These are phyloP conservation scores for Procavia capensis DNA, from an alignment of 2,113 vertebrate species.

Conservation along the genomic window DNA sequence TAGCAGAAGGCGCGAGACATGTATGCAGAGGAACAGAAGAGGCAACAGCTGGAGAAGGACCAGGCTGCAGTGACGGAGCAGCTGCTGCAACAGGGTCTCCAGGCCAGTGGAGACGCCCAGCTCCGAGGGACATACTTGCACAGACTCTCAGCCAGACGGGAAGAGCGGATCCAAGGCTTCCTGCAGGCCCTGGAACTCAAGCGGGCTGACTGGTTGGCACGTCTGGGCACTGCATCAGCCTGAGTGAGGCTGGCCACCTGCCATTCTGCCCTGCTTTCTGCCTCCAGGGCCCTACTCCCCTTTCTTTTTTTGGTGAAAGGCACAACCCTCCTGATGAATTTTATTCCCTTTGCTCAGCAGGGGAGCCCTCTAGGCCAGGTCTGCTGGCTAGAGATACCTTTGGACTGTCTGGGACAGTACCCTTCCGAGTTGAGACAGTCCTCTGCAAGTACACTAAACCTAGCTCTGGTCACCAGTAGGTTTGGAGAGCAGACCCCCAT, in stretches of 20 bases:
- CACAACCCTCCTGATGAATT: constrained; percentile 72
- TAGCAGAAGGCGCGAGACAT: constrained; percentile 94
- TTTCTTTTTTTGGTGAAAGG: constrained; percentile 79
- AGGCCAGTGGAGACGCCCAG: constrained; percentile 84
- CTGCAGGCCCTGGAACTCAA: constrained; percentile 93
- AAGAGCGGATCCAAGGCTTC: constrained; percentile 94
- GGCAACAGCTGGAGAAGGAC: constrained; percentile 93
- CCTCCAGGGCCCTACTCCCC: constrained; percentile 59
- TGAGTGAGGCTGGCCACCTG: constrained; percentile 79
- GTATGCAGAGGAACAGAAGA: constrained; percentile 91
- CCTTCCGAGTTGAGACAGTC: constrained; percentile 1
- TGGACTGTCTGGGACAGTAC: not conserved
- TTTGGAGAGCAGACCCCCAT: not conserved
- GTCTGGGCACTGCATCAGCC: constrained; percentile 85
- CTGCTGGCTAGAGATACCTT: not conserved
- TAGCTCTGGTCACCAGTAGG: not conserved
- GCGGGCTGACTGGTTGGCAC: constrained; percentile 89
- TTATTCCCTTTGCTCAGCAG: constrained; percentile 80
- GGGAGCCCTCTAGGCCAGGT: constrained; percentile 71
- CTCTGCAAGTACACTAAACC: not conserved
- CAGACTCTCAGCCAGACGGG: constrained; percentile 88
- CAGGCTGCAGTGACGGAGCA: constrained; percentile 89
- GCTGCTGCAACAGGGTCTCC: constrained; percentile 89
- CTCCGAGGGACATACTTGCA: constrained; percentile 89
- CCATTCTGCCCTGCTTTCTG: constrained; percentile 78